These are phyloP conservation scores for Harlomillsia oculata DNA, from an alignment of 1,140 invertebrate species.

Conservation along the genomic window DNA sequence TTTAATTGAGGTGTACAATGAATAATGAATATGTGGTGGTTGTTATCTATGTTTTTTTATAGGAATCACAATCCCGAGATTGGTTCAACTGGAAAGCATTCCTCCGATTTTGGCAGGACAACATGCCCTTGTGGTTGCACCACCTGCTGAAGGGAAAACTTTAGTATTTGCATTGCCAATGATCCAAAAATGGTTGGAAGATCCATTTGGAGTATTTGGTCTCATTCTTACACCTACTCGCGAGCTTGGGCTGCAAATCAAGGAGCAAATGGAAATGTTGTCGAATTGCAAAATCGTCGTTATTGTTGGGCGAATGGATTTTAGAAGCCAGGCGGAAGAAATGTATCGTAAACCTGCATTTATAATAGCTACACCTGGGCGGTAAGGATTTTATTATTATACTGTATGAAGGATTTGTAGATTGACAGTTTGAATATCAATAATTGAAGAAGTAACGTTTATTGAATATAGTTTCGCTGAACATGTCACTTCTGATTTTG, in stretches of 20 bases:
- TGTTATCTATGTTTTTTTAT: no score
- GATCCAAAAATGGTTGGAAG: conserved; percentile 77
- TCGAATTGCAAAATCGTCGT: conserved; percentile 69
- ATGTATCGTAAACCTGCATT: conserved; percentile 81
- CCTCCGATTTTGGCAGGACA: conserved; percentile 43
- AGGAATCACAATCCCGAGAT: conserved; percentile 43
- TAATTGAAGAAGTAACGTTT: no score
- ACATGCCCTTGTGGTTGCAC: conserved; percentile 52
- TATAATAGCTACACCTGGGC: conserved; percentile 85
- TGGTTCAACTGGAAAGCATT: conserved; percentile 41
- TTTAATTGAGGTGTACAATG: no score
- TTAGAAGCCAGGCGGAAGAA: conserved; percentile 77
- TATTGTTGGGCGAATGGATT: conserved; percentile 87
- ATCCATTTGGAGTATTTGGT: conserved; percentile 89
- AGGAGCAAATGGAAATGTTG: conserved; percentile 82
- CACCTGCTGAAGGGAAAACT: conserved; percentile 95
- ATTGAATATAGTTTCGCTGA: conserved; percentile 55
- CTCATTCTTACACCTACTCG: conserved; percentile 91
- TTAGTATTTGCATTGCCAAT: conserved; percentile 93
- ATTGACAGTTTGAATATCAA: no score
- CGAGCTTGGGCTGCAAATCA: conserved; percentile 56
- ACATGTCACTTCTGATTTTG: conserved; percentile 68
- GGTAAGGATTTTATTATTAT: conserved; percentile 38
- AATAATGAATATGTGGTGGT: no score
- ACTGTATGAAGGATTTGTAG: no score